These are phyloP conservation scores for Anneissia japonica DNA, from an alignment of 35 echinoderm and acorn worm species.

Conservation along the genomic window DNA sequence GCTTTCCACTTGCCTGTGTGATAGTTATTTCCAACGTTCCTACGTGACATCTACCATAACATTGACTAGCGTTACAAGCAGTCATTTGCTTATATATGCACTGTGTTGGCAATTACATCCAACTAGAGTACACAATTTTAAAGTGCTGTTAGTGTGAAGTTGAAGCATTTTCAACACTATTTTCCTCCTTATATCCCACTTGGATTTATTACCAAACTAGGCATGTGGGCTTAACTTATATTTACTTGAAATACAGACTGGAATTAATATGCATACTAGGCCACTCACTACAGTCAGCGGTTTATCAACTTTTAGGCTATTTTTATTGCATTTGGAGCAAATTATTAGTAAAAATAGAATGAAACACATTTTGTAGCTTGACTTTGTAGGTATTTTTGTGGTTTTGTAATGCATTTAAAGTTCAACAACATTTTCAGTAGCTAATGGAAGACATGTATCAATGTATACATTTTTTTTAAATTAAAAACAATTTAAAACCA, in stretches of 20 bases:
- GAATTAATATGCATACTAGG: not conserved
- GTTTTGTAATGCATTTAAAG: too few relatives aligned
- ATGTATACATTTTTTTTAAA: too few relatives aligned
- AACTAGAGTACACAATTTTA: not conserved
- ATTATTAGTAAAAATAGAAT: too few relatives aligned
- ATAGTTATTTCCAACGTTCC: not conserved
- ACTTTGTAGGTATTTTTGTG: too few relatives aligned
- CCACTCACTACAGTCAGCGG: not conserved
- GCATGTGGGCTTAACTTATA: not conserved
- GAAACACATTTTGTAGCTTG: too few relatives aligned
- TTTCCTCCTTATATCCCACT: not conserved
- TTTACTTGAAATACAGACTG: not conserved
- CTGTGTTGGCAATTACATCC: not conserved
- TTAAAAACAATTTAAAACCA: too few relatives aligned
- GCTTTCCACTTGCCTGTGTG: too few relatives aligned
- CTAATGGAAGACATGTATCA: too few relatives aligned
- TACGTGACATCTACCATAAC: not conserved
- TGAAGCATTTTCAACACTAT: not conserved
- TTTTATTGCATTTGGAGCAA: too few relatives aligned
- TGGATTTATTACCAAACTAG: not conserved
- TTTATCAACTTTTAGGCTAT: not conserved
- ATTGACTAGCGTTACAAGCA: not conserved
- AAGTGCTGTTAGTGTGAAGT: not conserved
- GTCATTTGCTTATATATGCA: not conserved
- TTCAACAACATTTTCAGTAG: too few relatives aligned